These are phyloP conservation scores for Eilema griseolum DNA, from an alignment of 2,888 invertebrate genomes.

Conservation along the genomic window DNA sequence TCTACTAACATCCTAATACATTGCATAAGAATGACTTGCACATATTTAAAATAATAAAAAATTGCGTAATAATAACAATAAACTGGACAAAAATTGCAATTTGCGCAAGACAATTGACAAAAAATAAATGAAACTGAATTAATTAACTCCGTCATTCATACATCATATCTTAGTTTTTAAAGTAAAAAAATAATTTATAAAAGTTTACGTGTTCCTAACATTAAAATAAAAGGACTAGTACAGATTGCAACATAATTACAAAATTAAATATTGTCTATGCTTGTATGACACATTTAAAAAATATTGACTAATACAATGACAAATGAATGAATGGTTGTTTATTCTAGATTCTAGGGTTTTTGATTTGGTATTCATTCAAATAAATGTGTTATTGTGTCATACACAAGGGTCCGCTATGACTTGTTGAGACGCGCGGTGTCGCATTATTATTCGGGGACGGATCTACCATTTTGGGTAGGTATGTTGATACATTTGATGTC, in stretches of 20 bases:
- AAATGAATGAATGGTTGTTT: background rate
- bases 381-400: no score
- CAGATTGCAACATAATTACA: conserved; percentile 38
- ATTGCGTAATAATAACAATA: background rate
- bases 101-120: background rate
- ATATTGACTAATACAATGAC: conserved; percentile 29
- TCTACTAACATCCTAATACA: background rate
- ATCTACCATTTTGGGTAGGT: no score
- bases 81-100: background rate
- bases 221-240: background rate
- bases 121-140: background rate
- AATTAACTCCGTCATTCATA: background rate
- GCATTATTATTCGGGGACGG: no score
- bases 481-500: no score
- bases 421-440: no score
- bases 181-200: background rate
- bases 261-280: conserved; percentile 8
- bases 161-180: background rate
- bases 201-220: background rate
- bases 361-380: no score
- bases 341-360: no score
- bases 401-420: no score
- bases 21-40: conserved; percentile 1
- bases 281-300: conserved; percentile 14
- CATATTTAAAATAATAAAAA: background rate